Evolutionary conservation across 35 echinoderm and acorn worm species (phyloP), one percentile per base, ranked within the genome.

Genomic region (Lytechinus variegatus): DNA sequence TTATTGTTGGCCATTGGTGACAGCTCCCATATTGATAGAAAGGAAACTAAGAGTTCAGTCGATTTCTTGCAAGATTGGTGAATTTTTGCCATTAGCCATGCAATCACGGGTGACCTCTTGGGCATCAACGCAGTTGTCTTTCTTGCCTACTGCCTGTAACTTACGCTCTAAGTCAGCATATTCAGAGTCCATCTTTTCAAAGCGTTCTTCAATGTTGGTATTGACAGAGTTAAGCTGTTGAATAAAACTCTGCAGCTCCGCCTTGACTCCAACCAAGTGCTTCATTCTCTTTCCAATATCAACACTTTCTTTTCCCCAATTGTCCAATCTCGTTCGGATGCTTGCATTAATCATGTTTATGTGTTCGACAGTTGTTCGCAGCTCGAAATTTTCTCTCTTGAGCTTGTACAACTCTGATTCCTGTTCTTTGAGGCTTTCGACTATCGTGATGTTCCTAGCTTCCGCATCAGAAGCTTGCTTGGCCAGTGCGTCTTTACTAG

Each of bases 111-210:
- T 10, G 16, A 10, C 88, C 29, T 90, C 88, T 6, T 44, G 28
- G 28, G n/a, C 55, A 21, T 27, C 92, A 6, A 44, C 33, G 33
- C 33, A 44, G 33, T 57, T 27, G 92, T 55, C 92, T 4, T 13
- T 19, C 14, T 27, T 54, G 54, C 92, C 92, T 16, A 54, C 92
- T 53, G 8, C 10, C n/a, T 57, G 52, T 44, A 93, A 57, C 54
- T 57, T 93, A 11, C 92, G 52, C 52, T 98, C 97, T 52, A 98
- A 86, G 33, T 96, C 94, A 6, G 60, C 95, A 86, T 97, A 98
- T 91, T 98, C 97, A 28, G 93, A 96, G 93, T 98, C 97, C 97
- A 98, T 94, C 86, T 94, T 97, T 53, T 98, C 95, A 55, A 98
- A 98, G 24, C 97, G 87, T 79, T 79, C 54, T 19, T 98, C 97